These are phyloP conservation scores for Noctua pronuba DNA, from an alignment of 2,888 invertebrate species.

Conservation along the genomic window DNA sequence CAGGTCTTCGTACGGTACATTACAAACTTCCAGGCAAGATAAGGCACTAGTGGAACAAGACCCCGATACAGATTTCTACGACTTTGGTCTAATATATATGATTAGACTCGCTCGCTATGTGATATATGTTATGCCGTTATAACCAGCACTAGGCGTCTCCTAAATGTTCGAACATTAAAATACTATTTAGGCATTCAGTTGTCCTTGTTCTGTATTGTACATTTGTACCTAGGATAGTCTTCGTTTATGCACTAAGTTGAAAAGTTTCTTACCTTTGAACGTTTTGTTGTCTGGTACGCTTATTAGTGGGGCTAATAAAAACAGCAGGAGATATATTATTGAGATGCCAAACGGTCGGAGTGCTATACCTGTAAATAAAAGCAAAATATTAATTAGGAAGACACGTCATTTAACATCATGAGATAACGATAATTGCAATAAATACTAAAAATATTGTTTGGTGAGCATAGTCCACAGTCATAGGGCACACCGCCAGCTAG, in stretches of 20 bases:
- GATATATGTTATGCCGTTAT: neutral
- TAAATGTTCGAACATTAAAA: neutral
- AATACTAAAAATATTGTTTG: neutral
- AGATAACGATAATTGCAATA: neutral
- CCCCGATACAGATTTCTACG: conserved; percentile 24
- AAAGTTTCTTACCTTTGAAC: conserved; percentile 90
- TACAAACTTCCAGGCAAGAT: conserved; percentile 17
- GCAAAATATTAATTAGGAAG: conserved; percentile 21
- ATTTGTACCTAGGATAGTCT: neutral
- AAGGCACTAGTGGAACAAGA: conserved; percentile 39
- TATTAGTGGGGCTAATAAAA: conserved; percentile 94
- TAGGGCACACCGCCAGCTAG: no score
- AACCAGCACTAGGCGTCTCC: no score
- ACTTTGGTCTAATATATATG: neutral
- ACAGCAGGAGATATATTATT: conserved; percentile 94
- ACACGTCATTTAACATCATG: neutral
- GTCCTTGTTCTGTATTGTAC: neutral
- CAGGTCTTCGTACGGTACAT: neutral
- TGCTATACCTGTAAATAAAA: conserved; percentile 92
- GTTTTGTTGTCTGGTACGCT: conserved; percentile 93
- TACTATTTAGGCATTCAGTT: neutral
- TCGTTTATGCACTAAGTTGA: neutral
- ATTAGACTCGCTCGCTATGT: neutral
- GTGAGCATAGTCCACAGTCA: neutral
- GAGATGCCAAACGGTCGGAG: conserved; percentile 96